A percentile compares a stretch with the other conserved stretches of the same genome.
phyloP scores from a whole-genome alignment of 2,797 vertebrate genomes.

The Argya squamiceps region DNA sequence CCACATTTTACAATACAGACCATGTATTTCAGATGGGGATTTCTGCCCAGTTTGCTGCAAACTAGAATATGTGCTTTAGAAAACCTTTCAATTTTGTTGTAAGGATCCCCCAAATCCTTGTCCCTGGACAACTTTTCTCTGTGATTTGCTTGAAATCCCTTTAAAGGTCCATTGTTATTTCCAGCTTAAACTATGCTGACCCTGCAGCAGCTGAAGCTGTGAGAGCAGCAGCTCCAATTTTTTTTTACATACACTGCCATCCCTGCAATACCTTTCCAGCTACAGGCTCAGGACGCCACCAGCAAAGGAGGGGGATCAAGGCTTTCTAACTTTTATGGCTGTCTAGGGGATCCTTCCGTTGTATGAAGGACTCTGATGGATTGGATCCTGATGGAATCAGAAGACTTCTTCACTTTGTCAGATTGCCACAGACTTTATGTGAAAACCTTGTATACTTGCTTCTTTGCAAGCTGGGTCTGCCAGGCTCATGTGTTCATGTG shows the following conservation, averaged over 20 bases:
- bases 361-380: background rate
- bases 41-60: background rate
- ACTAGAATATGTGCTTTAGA: background rate
- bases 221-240: background rate
- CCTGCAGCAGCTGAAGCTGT: background rate
- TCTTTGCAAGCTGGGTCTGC: background rate
- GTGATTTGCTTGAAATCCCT: background rate
- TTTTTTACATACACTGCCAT: rapidly evolving
- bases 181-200: background rate
- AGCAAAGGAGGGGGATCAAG: background rate
- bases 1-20: background rate
- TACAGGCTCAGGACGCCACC: background rate
- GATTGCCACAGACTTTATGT: background rate
- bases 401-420: background rate
- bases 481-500: background rate
- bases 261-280: background rate
- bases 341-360: background rate
- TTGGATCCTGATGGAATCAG: background rate
- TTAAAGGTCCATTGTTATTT: background rate
- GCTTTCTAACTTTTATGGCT: background rate
- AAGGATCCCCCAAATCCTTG: background rate
- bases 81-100: background rate
- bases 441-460: background rate
- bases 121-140: background rate
- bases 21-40: background rate